Evolutionary conservation across 2,113 vertebrate species (phyloP), one percentile per base, ranked within the genome.

Genomic region (Pluvianellus socialis): DNA sequence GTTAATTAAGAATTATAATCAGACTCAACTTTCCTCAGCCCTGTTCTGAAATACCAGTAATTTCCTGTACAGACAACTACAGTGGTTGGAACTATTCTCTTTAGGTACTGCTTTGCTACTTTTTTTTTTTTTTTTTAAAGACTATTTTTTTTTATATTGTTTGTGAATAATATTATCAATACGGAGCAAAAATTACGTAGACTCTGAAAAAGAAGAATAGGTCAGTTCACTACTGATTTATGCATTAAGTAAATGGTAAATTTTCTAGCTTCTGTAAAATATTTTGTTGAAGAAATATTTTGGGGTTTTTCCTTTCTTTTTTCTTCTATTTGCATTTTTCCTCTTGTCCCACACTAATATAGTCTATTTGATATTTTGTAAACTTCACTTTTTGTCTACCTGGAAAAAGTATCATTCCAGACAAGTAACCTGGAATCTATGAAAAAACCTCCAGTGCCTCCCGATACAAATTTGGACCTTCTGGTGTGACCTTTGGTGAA

Each of bases 231-330:
- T 77, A 8, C 14, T 33, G 22, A 75, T n/a, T 67, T 26, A 40
- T 4, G 0, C 1, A 20, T 71, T 70, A 44, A 30, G 49, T 15
- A 66, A 79, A 27, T 9, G 0, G 2, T 1, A 59, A 22, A 3
- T 47, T 58, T 73, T 49, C 12, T 66, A 76, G 1, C 16, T 40
- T 7, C 2, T 2, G 7, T 44, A 61, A 53, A 82, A 63, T n/a
- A 59, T 30, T 90, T 72, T 30, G 4, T 65, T 86, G 3, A 20
- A 21, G 1, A n/a, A 44, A 44, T 14, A 44, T 44, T 44, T 44
- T 44, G 44, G 42, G 42, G n/a, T 45, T 79, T 1, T 67, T 35
- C 14, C 8, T 56, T 38, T 32, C 0, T 4, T 45, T 62, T 47
- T 65, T 5, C 1, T 10, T 42, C 5, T 11, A 72, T 67, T 15